These are phyloP conservation scores for Apus apus DNA, from an alignment of 2,113 vertebrate species.

Conservation along the genomic window DNA sequence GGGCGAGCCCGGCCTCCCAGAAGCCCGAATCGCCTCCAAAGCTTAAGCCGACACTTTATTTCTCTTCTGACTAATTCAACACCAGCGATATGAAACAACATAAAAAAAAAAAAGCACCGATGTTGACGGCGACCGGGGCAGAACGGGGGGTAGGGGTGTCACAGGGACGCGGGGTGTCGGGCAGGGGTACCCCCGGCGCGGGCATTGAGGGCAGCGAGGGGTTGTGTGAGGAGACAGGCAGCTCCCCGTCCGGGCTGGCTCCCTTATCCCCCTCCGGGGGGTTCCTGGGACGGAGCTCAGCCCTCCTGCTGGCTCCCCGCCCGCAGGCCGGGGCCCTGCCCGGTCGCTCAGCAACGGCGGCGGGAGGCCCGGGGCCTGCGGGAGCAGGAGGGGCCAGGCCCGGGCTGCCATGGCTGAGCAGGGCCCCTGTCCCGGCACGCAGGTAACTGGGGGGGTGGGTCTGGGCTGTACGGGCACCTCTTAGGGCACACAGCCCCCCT, in stretches of 20 bases:
- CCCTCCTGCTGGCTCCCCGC: not conserved
- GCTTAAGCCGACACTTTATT: not conserved
- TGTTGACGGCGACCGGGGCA: not conserved
- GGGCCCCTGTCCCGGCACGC: not conserved
- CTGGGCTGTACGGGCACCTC: not conserved
- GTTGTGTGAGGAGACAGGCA: not conserved
- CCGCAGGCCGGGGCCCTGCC: not conserved
- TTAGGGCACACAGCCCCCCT: too few relatives aligned
- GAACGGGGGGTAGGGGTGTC: fast-evolving
- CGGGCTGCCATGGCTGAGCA: not conserved
- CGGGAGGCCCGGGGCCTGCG: not conserved
- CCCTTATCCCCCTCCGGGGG: not conserved
- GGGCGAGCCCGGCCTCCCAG: fast-evolving
- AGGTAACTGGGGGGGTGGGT: constrained; percentile 14
- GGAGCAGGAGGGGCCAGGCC: not conserved
- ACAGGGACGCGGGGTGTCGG: too few relatives aligned
- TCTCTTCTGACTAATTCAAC: not conserved
- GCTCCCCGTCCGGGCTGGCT: fast-evolving
- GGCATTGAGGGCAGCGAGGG: too few relatives aligned
- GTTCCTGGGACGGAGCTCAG: not conserved
- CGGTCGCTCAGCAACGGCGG: constrained; percentile 5
- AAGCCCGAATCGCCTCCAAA: not conserved
- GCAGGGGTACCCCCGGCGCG: too few relatives aligned
- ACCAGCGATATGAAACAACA: too few relatives aligned
- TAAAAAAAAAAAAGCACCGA: not conserved